phyloP scores from a whole-genome alignment of 2,113 vertebrate genomes.

The Sorex fumeus region DNA sequence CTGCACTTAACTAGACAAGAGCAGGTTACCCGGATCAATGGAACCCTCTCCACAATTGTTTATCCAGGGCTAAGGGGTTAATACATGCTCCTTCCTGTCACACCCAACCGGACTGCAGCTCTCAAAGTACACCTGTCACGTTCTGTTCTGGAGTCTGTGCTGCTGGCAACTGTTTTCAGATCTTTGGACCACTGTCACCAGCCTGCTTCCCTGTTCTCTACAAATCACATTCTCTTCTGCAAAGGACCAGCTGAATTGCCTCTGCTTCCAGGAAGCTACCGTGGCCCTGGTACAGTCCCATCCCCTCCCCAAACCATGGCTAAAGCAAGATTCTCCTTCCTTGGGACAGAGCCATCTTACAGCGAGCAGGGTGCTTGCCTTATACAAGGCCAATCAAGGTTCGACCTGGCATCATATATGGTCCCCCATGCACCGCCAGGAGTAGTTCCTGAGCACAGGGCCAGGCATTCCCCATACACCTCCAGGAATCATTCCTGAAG shows the following conservation, averaged over 20 bases:
- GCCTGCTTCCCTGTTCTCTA: conserved; percentile 13
- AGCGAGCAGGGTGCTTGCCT: no score
- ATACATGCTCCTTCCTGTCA: conserved; percentile 12
- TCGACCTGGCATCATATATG: no score
- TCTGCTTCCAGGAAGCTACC: neutral
- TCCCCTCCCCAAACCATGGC: no score
- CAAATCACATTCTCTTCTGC: conserved; percentile 16
- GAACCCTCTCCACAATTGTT: conserved; percentile 22
- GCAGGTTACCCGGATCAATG: neutral
- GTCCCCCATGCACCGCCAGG: no score
- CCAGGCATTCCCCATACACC: no score
- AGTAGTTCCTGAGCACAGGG: no score
- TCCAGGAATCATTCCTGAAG: no score
- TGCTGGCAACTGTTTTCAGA: neutral
- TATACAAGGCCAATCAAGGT: no score
- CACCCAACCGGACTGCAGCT: conserved; percentile 9
- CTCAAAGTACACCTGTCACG: neutral
- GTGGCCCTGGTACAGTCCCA: no score
- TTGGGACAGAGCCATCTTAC: no score
- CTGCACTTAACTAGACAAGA: neutral
- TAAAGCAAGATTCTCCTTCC: no score
- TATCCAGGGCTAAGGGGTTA: conserved; percentile 23
- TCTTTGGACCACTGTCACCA: neutral
- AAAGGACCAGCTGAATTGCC: neutral
- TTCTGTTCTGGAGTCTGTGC: conserved; percentile 38